These are phyloP conservation scores for Oeneis ivallda DNA, from an alignment of 2,888 invertebrate genomes.

Conservation along the genomic window DNA sequence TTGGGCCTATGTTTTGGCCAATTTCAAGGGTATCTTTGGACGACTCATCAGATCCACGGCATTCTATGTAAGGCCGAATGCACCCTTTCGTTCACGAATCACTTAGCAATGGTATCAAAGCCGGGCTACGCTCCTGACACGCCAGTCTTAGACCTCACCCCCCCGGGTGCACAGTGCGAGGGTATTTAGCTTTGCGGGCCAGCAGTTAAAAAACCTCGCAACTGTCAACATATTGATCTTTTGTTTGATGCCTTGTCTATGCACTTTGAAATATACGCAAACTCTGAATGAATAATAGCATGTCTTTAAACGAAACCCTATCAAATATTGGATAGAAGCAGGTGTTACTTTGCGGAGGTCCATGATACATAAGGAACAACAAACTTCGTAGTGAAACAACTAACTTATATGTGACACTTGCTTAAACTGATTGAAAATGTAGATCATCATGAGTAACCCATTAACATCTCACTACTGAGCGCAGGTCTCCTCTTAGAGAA, in stretches of 20 bases:
- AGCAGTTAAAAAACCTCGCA: constrained; percentile 63
- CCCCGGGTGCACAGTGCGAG: constrained; percentile 78
- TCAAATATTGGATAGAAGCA: too few species aligned
- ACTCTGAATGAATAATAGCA: constrained; percentile 11
- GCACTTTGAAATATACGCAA: constrained; percentile 44
- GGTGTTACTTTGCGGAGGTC: too few species aligned
- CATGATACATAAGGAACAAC: too few species aligned
- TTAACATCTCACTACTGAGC: too few species aligned
- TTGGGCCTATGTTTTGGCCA: not conserved
- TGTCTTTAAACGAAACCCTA: too few species aligned
- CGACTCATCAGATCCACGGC: constrained; percentile 6
- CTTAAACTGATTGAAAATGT: too few species aligned
- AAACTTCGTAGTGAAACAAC: too few species aligned
- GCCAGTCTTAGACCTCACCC: constrained; percentile 74
- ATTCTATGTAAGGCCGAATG: constrained; percentile 25
- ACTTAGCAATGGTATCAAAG: constrained; percentile 55
- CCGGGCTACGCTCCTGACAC: constrained; percentile 77
- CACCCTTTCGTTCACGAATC: constrained; percentile 30
- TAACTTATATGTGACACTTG: too few species aligned
- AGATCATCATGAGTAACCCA: too few species aligned
- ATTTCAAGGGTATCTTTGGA: constrained; percentile 2
- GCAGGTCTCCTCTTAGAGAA: too few species aligned
- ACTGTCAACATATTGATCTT: constrained; percentile 69
- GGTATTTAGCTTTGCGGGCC: constrained; percentile 47
- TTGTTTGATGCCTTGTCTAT: constrained; percentile 71